Conservation (phyloP, 2,888 invertebrate genomes). For the Mesoligia furuncula region DNA sequence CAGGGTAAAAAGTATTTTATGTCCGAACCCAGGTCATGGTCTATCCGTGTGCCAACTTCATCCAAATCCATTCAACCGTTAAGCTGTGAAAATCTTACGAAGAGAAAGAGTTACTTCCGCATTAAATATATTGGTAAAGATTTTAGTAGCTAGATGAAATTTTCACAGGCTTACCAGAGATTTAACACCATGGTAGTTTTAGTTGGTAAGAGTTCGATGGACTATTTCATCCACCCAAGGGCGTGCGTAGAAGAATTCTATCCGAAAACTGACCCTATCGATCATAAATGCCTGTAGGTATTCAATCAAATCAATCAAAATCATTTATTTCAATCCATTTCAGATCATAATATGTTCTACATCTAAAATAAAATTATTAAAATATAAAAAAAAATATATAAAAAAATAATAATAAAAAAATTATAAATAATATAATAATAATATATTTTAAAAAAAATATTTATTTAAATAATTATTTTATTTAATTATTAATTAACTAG, state of each 20-base stretch:
- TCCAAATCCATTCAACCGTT: neutral
- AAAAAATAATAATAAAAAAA: no score
- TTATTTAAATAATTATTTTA: no score
- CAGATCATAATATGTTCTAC: no score
- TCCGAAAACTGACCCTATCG: neutral
- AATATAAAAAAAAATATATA: no score
- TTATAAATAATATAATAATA: no score
- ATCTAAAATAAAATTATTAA: no score
- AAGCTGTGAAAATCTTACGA: neutral
- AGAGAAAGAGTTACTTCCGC: neutral
- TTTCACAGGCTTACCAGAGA: neutral
- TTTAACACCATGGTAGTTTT: neutral
- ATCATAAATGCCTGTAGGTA: no score
- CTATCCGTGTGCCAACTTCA: neutral
- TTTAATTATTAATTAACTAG: no score
- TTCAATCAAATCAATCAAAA: no score
- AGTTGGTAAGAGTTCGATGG: neutral
- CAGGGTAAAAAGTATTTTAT: neutral
- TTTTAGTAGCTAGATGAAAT: neutral
- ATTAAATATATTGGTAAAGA: neutral
- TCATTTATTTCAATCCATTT: no score
- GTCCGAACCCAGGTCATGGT: neutral
- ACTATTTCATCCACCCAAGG: neutral
- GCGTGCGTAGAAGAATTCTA: neutral
- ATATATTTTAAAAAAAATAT: no score